Evolutionary conservation across 2,888 invertebrate genomes (phyloP).

Genomic region (Heliconius aoede): DNA sequence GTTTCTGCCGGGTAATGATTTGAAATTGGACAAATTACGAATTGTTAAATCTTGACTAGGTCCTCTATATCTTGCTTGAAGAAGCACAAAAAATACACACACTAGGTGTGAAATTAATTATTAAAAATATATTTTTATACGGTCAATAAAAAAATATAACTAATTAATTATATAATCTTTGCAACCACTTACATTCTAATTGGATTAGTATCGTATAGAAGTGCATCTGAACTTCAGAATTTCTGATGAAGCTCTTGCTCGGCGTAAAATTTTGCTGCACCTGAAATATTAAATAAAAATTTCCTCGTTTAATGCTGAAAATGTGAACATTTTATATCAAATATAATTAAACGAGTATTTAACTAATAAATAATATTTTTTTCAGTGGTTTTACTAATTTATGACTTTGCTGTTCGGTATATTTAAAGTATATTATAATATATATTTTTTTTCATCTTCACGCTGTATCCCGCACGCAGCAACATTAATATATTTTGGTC

Average conservation of each 20-base stretch:
- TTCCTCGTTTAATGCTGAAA: constrained; percentile 8
- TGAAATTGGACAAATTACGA: too few relatives aligned
- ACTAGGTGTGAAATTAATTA: too few relatives aligned
- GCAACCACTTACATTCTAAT: not conserved
- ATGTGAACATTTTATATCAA: not conserved
- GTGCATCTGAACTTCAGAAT: not conserved
- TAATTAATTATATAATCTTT: not conserved
- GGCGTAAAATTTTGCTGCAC: not conserved
- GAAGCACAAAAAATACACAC: too few relatives aligned
- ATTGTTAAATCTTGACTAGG: too few relatives aligned
- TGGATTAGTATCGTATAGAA: not conserved
- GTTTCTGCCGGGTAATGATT: too few relatives aligned
- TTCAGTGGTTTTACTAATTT: not conserved
- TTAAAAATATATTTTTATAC: not conserved
- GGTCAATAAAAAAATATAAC: not conserved
- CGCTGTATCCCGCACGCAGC: too few relatives aligned
- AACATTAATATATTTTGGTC: too few relatives aligned
- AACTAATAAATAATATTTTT: not conserved
- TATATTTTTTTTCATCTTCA: too few relatives aligned
- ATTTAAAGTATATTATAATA: too few relatives aligned
- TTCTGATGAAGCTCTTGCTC: constrained; percentile 22
- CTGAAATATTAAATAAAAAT: not conserved
- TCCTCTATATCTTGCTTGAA: too few relatives aligned
- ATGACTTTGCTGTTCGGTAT: not conserved
- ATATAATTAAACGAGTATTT: not conserved